These are phyloP conservation scores for Limnothrissa miodon DNA, from an alignment of 2,113 vertebrate species.

Conservation along the genomic window DNA sequence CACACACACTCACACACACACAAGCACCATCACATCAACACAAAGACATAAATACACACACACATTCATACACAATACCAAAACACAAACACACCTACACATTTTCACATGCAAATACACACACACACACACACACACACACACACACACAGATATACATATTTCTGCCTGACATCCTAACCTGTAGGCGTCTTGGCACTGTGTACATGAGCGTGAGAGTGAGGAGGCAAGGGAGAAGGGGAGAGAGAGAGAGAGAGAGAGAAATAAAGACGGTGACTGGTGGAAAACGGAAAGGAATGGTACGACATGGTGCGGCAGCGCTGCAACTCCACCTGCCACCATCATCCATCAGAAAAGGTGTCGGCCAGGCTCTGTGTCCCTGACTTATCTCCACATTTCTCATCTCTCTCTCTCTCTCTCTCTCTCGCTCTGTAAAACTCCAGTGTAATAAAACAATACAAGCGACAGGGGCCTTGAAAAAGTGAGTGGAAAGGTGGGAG, in stretches of 20 bases:
- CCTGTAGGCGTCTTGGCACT: not conserved
- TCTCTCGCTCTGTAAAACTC: not conserved
- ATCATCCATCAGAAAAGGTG: not conserved
- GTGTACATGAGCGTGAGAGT: not conserved
- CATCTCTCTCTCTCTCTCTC: not conserved
- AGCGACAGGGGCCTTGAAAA: slow-evolving; percentile 1
- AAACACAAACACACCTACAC: not conserved
- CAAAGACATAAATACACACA: not conserved
- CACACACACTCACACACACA: not conserved
- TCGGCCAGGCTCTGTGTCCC: not conserved
- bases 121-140: not conserved
- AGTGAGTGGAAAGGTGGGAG: not conserved
- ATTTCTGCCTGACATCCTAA: slow-evolving; percentile 11
- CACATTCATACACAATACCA: not conserved
- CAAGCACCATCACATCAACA: not conserved
- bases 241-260: not conserved
- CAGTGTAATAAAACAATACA: not conserved
- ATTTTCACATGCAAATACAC: not conserved
- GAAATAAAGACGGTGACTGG: not conserved
- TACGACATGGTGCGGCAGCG: not conserved
- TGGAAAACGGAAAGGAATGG: not conserved
- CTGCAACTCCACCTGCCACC: not conserved
- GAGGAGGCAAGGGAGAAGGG: not conserved
- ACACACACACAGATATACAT: not conserved
- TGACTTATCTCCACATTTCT: not conserved